Conservation (phyloP, 2,888 invertebrate genomes). For the Drosophila acutilabella region DNA sequence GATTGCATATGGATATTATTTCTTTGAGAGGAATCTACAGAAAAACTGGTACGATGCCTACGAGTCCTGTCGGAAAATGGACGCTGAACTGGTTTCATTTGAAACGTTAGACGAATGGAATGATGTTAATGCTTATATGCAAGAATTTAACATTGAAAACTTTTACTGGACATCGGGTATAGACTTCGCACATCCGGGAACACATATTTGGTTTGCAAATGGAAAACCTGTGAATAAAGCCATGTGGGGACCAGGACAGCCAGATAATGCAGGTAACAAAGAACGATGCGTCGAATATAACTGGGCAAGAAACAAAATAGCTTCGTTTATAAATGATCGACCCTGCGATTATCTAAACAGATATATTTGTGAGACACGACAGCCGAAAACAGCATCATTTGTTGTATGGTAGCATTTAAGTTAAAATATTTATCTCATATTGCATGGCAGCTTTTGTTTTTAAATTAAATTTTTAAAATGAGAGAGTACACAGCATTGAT, state of each 20-base stretch:
- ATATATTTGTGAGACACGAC: slow-evolving; percentile 23
- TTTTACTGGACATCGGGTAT: slow-evolving; percentile 33
- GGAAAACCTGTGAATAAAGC: slow-evolving; percentile 1
- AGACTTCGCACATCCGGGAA: slow-evolving; percentile 17
- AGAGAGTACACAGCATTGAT: too few relatives aligned
- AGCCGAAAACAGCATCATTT: slow-evolving; percentile 29
- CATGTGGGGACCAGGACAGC: slow-evolving; percentile 17
- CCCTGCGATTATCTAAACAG: slow-evolving; percentile 4
- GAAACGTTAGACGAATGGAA: slow-evolving; percentile 17
- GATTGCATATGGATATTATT: slow-evolving; percentile 27
- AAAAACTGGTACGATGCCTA: slow-evolving; percentile 34
- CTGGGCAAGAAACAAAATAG: background rate
- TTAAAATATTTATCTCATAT: background rate
- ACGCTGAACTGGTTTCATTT: slow-evolving; percentile 26
- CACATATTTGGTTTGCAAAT: slow-evolving; percentile 24
- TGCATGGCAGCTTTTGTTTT: too few relatives aligned
- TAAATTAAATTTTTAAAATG: too few relatives aligned
- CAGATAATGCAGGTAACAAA: slow-evolving; percentile 14
- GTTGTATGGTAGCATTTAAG: slow-evolving; percentile 18
- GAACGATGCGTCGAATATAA: slow-evolving; percentile 29
- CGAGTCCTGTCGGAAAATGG: slow-evolving; percentile 16
- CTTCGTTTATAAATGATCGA: slow-evolving; percentile 12
- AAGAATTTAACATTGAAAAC: background rate
- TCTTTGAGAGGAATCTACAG: slow-evolving; percentile 9
- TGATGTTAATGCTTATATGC: slow-evolving; percentile 11